Conservation (phyloP, 2,888 invertebrate species). For the Oscheius sp. region DNA sequence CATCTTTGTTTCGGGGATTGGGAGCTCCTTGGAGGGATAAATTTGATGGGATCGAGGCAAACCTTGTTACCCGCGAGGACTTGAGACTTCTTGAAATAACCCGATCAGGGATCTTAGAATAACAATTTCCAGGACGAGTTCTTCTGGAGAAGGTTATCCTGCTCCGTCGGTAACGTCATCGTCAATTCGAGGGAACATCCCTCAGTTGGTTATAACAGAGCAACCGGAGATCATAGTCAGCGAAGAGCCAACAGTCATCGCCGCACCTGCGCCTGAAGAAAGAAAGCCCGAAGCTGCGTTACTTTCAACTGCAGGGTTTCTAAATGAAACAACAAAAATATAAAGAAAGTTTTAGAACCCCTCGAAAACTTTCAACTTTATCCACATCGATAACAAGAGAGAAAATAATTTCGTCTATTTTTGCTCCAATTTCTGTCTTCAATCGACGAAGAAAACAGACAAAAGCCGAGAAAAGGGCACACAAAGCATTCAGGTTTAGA, state of each 20-base stretch:
- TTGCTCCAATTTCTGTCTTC: slow-evolving; percentile 50
- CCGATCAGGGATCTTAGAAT: background rate
- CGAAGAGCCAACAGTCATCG: background rate
- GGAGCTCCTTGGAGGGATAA: too few species aligned
- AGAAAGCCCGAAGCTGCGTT: background rate
- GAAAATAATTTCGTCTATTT: slow-evolving; percentile 52
- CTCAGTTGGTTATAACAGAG: slow-evolving; percentile 19
- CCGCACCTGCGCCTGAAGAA: background rate
- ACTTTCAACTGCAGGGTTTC: background rate
- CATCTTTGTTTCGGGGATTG: too few species aligned
- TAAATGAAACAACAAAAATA: background rate
- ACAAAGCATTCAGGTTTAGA: slow-evolving; percentile 62
- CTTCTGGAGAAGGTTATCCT: slow-evolving; percentile 24
- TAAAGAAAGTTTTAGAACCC: slow-evolving; percentile 40
- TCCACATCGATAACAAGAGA: slow-evolving; percentile 54
- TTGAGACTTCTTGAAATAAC: too few species aligned
- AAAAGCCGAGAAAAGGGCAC: slow-evolving; percentile 67
- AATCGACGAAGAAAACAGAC: slow-evolving; percentile 51
- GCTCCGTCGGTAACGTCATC: slow-evolving; percentile 1
- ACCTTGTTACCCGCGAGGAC: too few species aligned
- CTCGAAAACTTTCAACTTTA: slow-evolving; percentile 58
- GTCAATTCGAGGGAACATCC: background rate
- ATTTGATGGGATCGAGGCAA: too few species aligned
- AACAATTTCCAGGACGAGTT: slow-evolving; percentile 4
- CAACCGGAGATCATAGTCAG: slow-evolving; percentile 17